These are phyloP conservation scores for Acanthurus leucopareius DNA, from an alignment of 2,797 vertebrate species.

Conservation along the genomic window DNA sequence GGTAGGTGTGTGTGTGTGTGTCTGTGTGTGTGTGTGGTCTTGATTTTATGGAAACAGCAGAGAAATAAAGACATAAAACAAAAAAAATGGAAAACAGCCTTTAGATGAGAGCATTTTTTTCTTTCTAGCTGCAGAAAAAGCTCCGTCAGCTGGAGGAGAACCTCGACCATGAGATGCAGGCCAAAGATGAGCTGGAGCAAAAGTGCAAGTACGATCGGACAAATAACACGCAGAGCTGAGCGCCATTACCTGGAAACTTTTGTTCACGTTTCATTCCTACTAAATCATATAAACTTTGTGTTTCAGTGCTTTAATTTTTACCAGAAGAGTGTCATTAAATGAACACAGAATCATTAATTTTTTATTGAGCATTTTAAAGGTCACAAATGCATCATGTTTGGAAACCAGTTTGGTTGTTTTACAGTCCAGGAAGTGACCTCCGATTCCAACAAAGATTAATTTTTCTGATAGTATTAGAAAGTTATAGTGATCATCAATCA, in stretches of 20 bases:
- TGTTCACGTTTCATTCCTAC: background rate
- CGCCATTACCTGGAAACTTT: too few relatives aligned
- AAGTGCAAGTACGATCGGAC: conserved; percentile 91
- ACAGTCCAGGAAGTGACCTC: too few relatives aligned
- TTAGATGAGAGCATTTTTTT: background rate
- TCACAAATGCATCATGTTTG: too few relatives aligned
- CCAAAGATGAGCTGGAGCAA: conserved; percentile 95
- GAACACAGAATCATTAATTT: too few relatives aligned
- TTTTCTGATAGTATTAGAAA: too few relatives aligned
- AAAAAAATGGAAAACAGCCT: background rate
- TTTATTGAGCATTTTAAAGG: too few relatives aligned
- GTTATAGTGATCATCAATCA: too few relatives aligned
- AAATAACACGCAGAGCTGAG: background rate
- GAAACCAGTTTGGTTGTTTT: too few relatives aligned
- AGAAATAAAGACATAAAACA: background rate
- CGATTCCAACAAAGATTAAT: too few relatives aligned
- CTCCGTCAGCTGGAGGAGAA: conserved; percentile 90
- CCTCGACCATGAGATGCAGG: conserved; percentile 92
- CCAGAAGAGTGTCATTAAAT: too few relatives aligned
- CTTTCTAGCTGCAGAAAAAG: conserved; percentile 89
- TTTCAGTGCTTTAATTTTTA: background rate
- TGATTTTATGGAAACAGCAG: background rate
- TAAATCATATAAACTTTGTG: background rate
- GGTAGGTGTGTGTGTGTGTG: conserved; percentile 54
- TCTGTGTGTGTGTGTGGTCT: background rate